phyloP scores from a whole-genome alignment of 1,140 invertebrate species.

The Cheumatopsyche charites region DNA sequence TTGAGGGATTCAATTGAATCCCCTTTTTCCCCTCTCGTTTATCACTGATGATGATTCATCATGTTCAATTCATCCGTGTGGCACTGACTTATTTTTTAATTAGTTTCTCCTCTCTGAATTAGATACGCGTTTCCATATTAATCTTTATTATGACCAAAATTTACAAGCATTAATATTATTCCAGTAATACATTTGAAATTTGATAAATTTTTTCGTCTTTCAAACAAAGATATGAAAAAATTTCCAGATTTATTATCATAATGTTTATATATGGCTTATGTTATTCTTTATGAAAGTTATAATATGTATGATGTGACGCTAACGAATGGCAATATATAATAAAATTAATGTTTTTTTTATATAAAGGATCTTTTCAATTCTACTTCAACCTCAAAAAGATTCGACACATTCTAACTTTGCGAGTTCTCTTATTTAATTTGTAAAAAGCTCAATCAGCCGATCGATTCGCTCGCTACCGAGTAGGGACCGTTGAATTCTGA shows the following conservation, averaged over 20 bases:
- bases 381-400: slow-evolving; percentile 54
- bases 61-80: not conserved
- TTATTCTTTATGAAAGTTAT: slow-evolving; percentile 8
- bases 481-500: slow-evolving; percentile 36
- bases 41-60: slow-evolving; percentile 2
- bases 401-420: slow-evolving; percentile 59
- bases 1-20: slow-evolving; percentile 10
- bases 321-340: slow-evolving; percentile 26
- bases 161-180: too few species aligned
- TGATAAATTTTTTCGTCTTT: too few species aligned
- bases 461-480: slow-evolving; percentile 26
- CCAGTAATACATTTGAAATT: too few species aligned
- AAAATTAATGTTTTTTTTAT: slow-evolving; percentile 20
- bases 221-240: too few species aligned
- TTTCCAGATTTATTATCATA: slow-evolving; percentile 2
- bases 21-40: not conserved
- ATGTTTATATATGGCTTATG: not conserved
- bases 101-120: too few species aligned
- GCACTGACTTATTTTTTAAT: too few species aligned
- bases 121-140: too few species aligned
- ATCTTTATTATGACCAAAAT: too few species aligned
- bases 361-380: slow-evolving; percentile 18
- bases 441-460: not conserved
- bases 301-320: slow-evolving; percentile 19
- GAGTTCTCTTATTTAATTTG: not conserved